Conservation (phyloP, 2,797 vertebrate species). For the Sebastes alutus region DNA sequence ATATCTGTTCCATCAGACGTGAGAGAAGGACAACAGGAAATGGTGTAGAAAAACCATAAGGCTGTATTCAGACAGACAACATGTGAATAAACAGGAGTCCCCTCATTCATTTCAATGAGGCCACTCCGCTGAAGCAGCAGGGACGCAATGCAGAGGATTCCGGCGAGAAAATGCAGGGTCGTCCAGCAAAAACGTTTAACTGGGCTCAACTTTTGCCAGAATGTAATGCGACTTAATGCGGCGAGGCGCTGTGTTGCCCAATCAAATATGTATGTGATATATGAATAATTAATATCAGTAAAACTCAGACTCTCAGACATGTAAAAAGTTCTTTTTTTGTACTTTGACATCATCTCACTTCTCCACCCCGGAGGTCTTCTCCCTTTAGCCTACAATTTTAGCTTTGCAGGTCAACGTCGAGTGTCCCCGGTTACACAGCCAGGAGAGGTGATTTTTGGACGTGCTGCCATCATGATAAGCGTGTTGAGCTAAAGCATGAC, state of each 20-base stretch:
- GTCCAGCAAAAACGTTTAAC: background rate
- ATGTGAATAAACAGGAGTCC: background rate
- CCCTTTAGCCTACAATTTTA: constrained; percentile 14
- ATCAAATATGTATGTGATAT: background rate
- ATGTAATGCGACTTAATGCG: background rate
- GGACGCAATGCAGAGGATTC: background rate
- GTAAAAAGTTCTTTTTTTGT: background rate
- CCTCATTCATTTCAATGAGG: background rate
- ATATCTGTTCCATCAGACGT: background rate
- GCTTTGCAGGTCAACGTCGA: constrained; percentile 1
- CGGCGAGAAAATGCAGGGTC: background rate
- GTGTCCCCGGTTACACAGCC: background rate
- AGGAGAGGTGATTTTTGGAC: constrained; percentile 13
- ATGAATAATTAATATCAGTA: background rate
- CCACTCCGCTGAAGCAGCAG: background rate
- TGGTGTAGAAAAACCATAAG: background rate
- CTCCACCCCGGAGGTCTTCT: background rate
- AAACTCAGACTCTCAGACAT: background rate
- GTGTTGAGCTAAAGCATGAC: constrained; percentile 27
- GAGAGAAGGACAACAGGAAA: background rate
- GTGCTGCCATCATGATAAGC: constrained; percentile 1
- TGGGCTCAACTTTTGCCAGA: background rate
- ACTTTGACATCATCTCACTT: background rate
- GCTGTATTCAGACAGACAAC: background rate
- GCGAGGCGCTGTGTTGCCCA: background rate